phyloP scores from a whole-genome alignment of 2,797 vertebrate species.

The Halcyon badia region DNA sequence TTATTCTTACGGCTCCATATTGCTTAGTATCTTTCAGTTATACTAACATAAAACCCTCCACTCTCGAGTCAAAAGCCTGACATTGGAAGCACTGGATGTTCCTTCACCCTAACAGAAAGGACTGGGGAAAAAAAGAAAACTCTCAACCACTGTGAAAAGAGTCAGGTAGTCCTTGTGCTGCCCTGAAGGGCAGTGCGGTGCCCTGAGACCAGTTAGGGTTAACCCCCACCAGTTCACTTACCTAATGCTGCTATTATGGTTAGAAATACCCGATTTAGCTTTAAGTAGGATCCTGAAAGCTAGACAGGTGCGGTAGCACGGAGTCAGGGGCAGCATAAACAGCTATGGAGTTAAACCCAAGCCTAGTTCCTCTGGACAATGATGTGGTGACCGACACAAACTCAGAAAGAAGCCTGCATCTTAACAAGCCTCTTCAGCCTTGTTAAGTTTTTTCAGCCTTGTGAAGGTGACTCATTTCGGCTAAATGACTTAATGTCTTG shows the following conservation, averaged over 20 bases:
- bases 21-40: not conserved
- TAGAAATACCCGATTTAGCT: not conserved
- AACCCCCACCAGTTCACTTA: not conserved
- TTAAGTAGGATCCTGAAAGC: not conserved
- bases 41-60: not conserved
- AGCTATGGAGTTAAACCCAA: not conserved
- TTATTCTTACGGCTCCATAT: not conserved
- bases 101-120: not conserved
- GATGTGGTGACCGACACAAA: not conserved
- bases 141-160: not conserved
- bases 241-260: not conserved
- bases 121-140: not conserved
- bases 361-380: not conserved
- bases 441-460: not conserved
- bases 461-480: constrained; percentile 42
- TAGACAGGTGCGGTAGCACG: not conserved
- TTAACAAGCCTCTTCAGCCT: not conserved
- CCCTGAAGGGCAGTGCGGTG: not conserved
- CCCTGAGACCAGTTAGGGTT: not conserved
- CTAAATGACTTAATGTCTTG: not conserved
- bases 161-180: not conserved
- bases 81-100: not conserved
- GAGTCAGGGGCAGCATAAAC: not conserved
- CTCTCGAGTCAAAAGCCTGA: not conserved
- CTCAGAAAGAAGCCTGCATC: not conserved